Conservation (phyloP, 2,797 vertebrate species). For the Hephaestus fuliginosus region DNA sequence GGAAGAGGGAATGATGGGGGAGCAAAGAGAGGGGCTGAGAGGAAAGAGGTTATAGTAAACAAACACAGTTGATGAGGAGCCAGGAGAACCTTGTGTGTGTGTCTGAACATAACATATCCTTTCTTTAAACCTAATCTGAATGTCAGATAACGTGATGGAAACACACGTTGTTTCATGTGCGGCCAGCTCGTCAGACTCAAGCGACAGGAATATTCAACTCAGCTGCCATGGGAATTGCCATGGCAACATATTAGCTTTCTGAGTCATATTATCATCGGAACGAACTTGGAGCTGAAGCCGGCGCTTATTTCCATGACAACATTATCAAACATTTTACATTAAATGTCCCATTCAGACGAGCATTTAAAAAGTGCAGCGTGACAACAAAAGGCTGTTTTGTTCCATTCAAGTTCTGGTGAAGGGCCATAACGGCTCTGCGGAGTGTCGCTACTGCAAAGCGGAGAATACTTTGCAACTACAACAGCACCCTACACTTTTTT, state of each 20-base stretch:
- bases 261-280: slow-evolving; percentile 47
- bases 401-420: slow-evolving; percentile 42
- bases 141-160: slow-evolving; percentile 18
- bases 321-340: slow-evolving; percentile 22
- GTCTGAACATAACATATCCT: slow-evolving; percentile 2
- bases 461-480: slow-evolving; percentile 32
- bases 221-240: slow-evolving; percentile 47
- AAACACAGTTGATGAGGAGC: slow-evolving; percentile 21
- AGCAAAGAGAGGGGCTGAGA: neutral
- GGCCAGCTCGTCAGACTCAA: slow-evolving; percentile 24
- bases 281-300: slow-evolving; percentile 15
- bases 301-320: slow-evolving; percentile 44
- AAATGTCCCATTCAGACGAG: slow-evolving; percentile 3
- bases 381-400: slow-evolving; percentile 32
- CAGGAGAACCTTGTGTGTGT: neutral
- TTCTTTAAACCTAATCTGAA: slow-evolving; percentile 17
- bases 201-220: slow-evolving; percentile 41
- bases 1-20: slow-evolving; percentile 21
- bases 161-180: slow-evolving; percentile 17
- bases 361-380: neutral
- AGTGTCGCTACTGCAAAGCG: slow-evolving; percentile 29
- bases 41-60: slow-evolving; percentile 27
- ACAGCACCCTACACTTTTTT: slow-evolving; percentile 5
- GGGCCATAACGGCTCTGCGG: slow-evolving; percentile 12
- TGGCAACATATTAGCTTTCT: slow-evolving; percentile 63